Base-by-base conservation (phyloP, 1,140 invertebrate genomes). In the Camponotus floridanus region DNA sequence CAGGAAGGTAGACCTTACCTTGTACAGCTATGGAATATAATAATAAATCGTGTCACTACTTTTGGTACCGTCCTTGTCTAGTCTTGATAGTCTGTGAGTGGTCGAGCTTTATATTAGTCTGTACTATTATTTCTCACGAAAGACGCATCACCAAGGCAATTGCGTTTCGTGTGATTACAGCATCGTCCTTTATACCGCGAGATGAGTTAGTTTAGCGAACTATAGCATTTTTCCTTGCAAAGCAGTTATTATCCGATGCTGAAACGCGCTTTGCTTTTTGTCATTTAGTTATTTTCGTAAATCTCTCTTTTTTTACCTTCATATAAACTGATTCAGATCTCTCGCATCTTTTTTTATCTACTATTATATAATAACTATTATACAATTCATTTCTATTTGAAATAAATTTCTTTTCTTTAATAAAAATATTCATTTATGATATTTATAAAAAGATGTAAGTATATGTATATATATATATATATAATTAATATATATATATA, bases 1-100 rank as follows among this genome's bases (percentile, higher is more conserved):
- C 94, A 94, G 92, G 92, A 92, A 94, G 88, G 92, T 94, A 94
- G 92, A 89, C 85, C 90, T 85, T 93, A 94, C 92, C 93, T 91
- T 93, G 91, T 92, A 91, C 92, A 86, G 87, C 93, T 93, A 87
- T 86, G 92, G 74, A 92, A 93, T 89, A 91, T 85, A 91, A 92
- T 51, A 87, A 91, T 87, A 90, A 90, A 86, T 71, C 36, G 36
- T 73, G 74, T 92, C 88, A 92, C 87, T 91, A 86, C 76, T 61
- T 85, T 26, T 90, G 59, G 64, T 88, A 85, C 79, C 65, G 88
- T 91, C 79, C 11, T 73, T 83, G 74, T 85, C 80, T 61, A 74
- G 89, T 87, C 76, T 55, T 36, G 55, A 68, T 81, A 64, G 88
- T 90, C 89, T 76, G 89, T 89, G 73, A 90, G 61, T 57, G 76